Evolutionary conservation across 2,888 invertebrate species (phyloP).

Genomic region (Exocentrus adspersus): DNA sequence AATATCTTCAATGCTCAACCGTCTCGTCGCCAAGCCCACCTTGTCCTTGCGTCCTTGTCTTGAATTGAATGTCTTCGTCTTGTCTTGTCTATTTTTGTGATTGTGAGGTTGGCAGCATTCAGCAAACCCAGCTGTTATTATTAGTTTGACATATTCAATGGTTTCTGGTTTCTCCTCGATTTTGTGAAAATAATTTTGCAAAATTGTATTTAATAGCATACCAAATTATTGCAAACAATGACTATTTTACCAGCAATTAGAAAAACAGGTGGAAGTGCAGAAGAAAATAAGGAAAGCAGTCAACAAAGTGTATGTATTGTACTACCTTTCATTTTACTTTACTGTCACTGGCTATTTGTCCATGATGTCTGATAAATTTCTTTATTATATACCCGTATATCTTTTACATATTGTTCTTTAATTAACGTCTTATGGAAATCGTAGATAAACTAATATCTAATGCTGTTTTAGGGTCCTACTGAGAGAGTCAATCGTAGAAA

Average conservation of each 20-base stretch:
- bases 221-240: conserved; percentile 48
- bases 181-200: conserved; percentile 1
- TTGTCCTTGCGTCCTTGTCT: too few relatives aligned
- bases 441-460: not conserved
- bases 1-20: too few relatives aligned
- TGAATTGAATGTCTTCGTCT: too few relatives aligned
- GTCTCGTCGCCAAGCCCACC: too few relatives aligned
- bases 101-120: conserved; percentile 1
- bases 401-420: conserved; percentile 13
- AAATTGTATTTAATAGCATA: not conserved
- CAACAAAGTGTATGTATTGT: conserved; percentile 58
- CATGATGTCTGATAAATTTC: conserved; percentile 35
- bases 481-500: conserved; percentile 58
- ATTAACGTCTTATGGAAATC: too few relatives aligned
- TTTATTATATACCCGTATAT: conserved; percentile 1
- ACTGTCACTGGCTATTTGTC: conserved; percentile 27
- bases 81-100: too few relatives aligned
- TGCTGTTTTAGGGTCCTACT: conserved; percentile 53
- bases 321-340: conserved; percentile 4
- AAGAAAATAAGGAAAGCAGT: conserved; percentile 58
- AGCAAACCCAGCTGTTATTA: conserved; percentile 5
- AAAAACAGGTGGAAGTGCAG: conserved; percentile 52
- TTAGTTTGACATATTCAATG: conserved; percentile 10
- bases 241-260: conserved; percentile 62
- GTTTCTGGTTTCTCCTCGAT: not conserved